Conservation (phyloP, 2,888 invertebrate species). For the Augiades crinisus region DNA sequence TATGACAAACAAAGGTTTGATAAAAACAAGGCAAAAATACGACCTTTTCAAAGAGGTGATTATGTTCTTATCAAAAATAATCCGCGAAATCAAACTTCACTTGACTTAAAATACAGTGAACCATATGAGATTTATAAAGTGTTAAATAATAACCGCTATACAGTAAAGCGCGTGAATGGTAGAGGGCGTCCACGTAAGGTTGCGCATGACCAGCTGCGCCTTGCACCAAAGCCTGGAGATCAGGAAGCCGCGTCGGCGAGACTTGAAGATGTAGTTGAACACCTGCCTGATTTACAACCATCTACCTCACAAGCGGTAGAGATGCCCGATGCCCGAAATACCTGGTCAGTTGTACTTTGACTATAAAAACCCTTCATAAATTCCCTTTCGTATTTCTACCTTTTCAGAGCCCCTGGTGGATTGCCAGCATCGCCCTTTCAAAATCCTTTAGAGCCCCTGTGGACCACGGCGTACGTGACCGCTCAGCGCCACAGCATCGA, state of each 20-base stretch:
- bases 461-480: constrained; percentile 29
- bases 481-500: constrained; percentile 27
- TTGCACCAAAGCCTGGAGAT: background rate
- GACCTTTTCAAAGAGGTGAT: constrained; percentile 26
- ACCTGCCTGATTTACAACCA: no score
- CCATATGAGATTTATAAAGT: constrained; percentile 29
- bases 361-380: no score
- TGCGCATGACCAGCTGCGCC: background rate
- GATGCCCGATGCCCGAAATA: no score
- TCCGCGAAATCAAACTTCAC: constrained; percentile 31
- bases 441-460: constrained; percentile 14
- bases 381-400: no score
- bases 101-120: constrained; percentile 31
- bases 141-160: constrained; percentile 6
- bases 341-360: no score
- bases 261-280: no score
- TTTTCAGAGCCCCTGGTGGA: no score
- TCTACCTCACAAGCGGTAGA: no score
- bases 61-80: constrained; percentile 31
- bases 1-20: constrained; percentile 31
- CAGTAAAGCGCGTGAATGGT: constrained; percentile 9
- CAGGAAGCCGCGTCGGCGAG: no score
- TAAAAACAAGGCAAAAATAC: constrained; percentile 16
- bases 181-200: background rate
- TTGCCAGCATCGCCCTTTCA: no score